Evolutionary conservation across 2,113 vertebrate species (phyloP).

Genomic region (Cinclus cinclus): DNA sequence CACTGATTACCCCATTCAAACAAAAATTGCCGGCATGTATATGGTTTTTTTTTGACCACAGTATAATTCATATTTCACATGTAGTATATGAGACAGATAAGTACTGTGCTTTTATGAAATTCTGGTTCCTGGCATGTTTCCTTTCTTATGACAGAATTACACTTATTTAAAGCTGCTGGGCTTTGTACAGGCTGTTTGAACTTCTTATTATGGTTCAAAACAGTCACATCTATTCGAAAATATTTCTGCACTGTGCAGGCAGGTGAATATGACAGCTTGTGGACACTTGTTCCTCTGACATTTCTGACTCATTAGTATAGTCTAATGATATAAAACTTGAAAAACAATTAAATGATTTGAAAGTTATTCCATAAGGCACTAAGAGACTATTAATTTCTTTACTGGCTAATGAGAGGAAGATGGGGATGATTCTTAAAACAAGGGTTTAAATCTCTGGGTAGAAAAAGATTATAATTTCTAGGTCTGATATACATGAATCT

Average conservation of each 20-base stretch:
- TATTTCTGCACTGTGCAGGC: background rate
- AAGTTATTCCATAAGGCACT: background rate
- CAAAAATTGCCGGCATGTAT: fast-evolving
- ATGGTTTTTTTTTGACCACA: background rate
- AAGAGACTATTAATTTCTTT: background rate
- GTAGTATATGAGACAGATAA: background rate
- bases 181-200: background rate
- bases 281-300: background rate
- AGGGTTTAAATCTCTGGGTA: background rate
- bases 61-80: background rate
- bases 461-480: background rate
- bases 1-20: background rate
- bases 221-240: background rate
- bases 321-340: background rate
- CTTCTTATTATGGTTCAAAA: background rate
- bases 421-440: background rate
- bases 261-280: background rate
- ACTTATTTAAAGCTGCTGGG: background rate
- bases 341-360: background rate
- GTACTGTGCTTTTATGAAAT: background rate
- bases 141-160: background rate
- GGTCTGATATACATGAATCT: background rate
- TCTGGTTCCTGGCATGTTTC: background rate
- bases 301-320: background rate
- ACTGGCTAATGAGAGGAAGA: background rate